Evolutionary conservation across 1,140 invertebrate species (phyloP).

Genomic region (Ips typographus): DNA sequence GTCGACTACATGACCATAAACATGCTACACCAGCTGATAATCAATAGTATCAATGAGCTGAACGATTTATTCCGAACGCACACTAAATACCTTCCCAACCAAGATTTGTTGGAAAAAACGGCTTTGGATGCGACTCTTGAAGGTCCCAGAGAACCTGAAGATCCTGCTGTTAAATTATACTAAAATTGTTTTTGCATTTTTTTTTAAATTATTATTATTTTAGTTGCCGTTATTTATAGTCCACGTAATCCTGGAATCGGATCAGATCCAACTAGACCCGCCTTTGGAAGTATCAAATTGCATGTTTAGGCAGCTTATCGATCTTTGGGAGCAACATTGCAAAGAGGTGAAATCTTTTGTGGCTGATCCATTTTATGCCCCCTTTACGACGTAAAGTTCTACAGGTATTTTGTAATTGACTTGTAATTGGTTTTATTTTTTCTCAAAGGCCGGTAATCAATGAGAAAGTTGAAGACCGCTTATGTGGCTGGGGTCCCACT

Average conservation of each 20-base stretch:
- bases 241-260: constrained; percentile 56
- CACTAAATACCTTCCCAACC: constrained; percentile 59
- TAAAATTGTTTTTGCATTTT: neutral
- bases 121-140: constrained; percentile 37
- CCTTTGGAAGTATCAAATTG: constrained; percentile 56
- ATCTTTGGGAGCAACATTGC: constrained; percentile 62
- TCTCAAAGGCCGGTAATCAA: constrained; percentile 69
- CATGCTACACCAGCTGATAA: constrained; percentile 66
- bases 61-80: constrained; percentile 62
- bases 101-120: constrained; percentile 41
- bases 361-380: constrained; percentile 55
- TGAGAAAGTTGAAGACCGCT: constrained; percentile 68
- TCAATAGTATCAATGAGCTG: constrained; percentile 65
- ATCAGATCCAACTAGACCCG: constrained; percentile 58
- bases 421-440: constrained; percentile 1
- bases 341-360: constrained; percentile 61
- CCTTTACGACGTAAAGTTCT: constrained; percentile 56
- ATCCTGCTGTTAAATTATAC: constrained; percentile 36
- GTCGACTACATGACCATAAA: constrained; percentile 73
- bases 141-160: constrained; percentile 32
- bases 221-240: constrained; percentile 60
- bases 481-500: constrained; percentile 65
- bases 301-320: constrained; percentile 57
- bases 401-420: too few relatives aligned
- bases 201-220: neutral